Base-by-base conservation (phyloP, 2,113 vertebrate species). In the Odobenus rosmarus region DNA sequence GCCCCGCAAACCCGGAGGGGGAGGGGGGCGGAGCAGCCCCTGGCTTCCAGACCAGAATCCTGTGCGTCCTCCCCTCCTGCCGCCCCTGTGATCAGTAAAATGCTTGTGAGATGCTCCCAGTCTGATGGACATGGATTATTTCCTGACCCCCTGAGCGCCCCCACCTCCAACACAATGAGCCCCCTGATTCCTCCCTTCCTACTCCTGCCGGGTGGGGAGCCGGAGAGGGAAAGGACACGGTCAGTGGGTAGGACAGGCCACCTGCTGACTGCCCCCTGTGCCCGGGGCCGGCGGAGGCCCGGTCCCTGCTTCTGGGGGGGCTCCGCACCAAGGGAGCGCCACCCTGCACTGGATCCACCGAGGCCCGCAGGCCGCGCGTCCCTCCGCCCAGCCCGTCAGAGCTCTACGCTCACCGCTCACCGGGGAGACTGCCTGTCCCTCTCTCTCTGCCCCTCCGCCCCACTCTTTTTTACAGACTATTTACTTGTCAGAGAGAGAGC, bases 281-380 rank as follows among this genome's bases (percentile, higher is more conserved):
- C 81, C 55, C 4, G 15, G 18, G 11, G 31, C 3, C 7, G 59
- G 3, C 42, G 0, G 7, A 81, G 69, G 33, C 19, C 4, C 24
- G 23, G 77, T 23, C 42, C 83, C 39, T 18, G n/a, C 16, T 28
- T 15, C 23, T 24, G 36, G 61, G 2, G 7, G 19, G 46, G 12
- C 5, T 21, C n/a, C 3, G 49, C 62, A 24, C n/a, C 23, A 2
- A 42, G 16, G 5, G 39, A 86, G 23, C 0, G 16, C 18, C 79
- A 31, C 51, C 1, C 28, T n/a, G 39, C 31, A 9, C 69, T 21
- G 36, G 19, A 11, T 18, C 31, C 6, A 8, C 14, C 21, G 46
- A 36, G 28, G 12, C 10, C 10, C 0, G 0, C 1, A 53, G 46
- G 64, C 10, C 2, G 0, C 0, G 0, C 14, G 2, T 39, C 33